These are phyloP conservation scores for Taxidea taxus DNA, from an alignment of 2,113 vertebrate genomes.

Conservation along the genomic window DNA sequence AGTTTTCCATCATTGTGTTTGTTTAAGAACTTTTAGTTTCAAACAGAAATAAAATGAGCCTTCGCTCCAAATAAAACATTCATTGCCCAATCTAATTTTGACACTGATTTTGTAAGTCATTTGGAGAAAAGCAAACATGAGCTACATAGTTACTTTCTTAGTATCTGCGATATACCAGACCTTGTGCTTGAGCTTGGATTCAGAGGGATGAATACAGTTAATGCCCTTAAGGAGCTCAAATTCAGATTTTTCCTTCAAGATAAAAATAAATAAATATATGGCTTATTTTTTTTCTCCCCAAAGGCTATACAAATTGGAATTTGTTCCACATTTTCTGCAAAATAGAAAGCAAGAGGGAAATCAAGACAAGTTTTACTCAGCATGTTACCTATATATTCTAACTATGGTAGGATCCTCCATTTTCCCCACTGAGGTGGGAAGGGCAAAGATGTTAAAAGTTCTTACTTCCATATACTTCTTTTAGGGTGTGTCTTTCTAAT, in stretches of 20 bases:
- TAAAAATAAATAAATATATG: not conserved
- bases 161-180: not conserved
- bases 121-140: not conserved
- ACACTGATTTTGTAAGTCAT: not conserved
- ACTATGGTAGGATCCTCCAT: not conserved
- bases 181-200: not conserved
- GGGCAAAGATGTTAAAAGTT: not conserved
- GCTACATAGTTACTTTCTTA: not conserved
- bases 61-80: not conserved
- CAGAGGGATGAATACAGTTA: fast-evolving
- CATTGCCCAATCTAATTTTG: not conserved
- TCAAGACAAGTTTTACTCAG: not conserved
- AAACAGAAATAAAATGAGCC: not conserved
- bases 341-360: not conserved
- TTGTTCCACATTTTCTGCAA: not conserved
- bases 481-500: not conserved
- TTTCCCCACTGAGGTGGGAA: not conserved
- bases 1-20: not conserved
- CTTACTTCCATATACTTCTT: not conserved
- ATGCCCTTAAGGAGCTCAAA: too few relatives aligned
- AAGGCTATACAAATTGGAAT: not conserved
- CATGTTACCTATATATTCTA: not conserved
- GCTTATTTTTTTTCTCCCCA: not conserved
- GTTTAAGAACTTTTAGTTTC: not conserved
- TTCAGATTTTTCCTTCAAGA: not conserved